phyloP scores from a whole-genome alignment of 37 sponge, comb jelly and placozoan genomes.

The Crambe crambe region DNA sequence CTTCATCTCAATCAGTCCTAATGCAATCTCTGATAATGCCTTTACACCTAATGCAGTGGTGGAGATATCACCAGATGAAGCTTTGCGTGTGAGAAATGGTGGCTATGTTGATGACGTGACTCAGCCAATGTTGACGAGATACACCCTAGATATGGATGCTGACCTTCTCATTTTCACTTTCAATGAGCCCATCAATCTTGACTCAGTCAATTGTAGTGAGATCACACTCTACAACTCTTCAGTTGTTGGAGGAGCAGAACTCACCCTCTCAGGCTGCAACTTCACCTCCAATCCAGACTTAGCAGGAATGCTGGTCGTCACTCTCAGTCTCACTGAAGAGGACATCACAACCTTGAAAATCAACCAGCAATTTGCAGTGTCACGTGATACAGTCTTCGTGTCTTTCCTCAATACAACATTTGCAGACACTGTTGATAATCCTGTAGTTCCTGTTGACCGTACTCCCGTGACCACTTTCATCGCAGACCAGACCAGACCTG shows the following conservation, averaged over 20 bases:
- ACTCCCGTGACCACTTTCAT: conserved; percentile 33
- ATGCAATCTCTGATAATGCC: conserved; percentile 83
- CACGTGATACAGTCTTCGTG: conserved; percentile 46
- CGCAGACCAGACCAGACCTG: conserved; percentile 76
- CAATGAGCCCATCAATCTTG: conserved; percentile 75
- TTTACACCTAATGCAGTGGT: conserved; percentile 68
- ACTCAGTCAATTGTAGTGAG: conserved; percentile 50
- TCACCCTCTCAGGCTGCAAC: conserved; percentile 69
- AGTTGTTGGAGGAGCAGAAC: not conserved
- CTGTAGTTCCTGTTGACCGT: conserved; percentile 15
- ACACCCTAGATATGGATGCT: conserved; percentile 77
- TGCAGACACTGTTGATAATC: conserved; percentile 53
- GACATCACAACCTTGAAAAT: conserved; percentile 70
- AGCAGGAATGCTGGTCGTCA: conserved; percentile 46
- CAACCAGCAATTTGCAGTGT: conserved; percentile 61
- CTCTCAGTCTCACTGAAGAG: conserved; percentile 47
- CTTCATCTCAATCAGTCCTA: conserved; percentile 50
- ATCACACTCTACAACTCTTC: conserved; percentile 67
- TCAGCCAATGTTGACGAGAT: conserved; percentile 48
- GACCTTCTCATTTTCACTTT: conserved; percentile 78
- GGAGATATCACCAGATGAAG: conserved; percentile 41
- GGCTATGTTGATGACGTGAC: conserved; percentile 61
- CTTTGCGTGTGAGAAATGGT: conserved; percentile 16
- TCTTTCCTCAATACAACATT: conserved; percentile 56
- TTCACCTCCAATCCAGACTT: conserved; percentile 7